Percentiles rank a stretch among this genome's conserved stretches.
phyloP scores from a whole-genome alignment of 30 jellyfish, hydroid and myxozoan genomes.

The Hydra vulgaris region DNA sequence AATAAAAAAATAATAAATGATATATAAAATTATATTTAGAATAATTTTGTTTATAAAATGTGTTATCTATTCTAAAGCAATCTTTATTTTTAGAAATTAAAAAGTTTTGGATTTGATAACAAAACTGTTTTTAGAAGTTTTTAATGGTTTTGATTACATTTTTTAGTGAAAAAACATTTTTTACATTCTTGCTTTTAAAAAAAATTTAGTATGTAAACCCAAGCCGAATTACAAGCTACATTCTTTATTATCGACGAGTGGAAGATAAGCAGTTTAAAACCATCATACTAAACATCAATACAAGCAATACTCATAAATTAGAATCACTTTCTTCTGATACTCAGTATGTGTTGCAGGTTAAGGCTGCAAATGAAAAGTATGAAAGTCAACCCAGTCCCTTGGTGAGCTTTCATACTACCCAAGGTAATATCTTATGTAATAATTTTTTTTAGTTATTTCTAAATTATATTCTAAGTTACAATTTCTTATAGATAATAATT shows the following conservation, averaged over 20 bases:
- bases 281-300: conserved; percentile 14
- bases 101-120: too few relatives aligned
- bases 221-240: conserved; percentile 57
- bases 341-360: conserved; percentile 47
- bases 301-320: conserved; percentile 21
- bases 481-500: not conserved
- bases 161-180: not conserved
- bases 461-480: too few relatives aligned
- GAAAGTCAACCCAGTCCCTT: conserved; percentile 39
- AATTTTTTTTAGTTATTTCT: not conserved
- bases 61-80: too few relatives aligned
- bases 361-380: conserved; percentile 57
- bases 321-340: conserved; percentile 50
- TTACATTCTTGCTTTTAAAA: too few relatives aligned
- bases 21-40: too few relatives aligned
- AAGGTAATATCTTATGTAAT: conserved; percentile 17
- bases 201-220: conserved; percentile 61
- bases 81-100: too few relatives aligned
- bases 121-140: not conserved
- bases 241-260: conserved; percentile 40
- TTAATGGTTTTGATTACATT: not conserved
- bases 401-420: conserved; percentile 42
- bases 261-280: conserved; percentile 30
- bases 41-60: too few relatives aligned
- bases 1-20: too few relatives aligned